These are phyloP conservation scores for Boleophthalmus pectinirostris DNA, from an alignment of 2,113 vertebrate genomes.

Conservation along the genomic window DNA sequence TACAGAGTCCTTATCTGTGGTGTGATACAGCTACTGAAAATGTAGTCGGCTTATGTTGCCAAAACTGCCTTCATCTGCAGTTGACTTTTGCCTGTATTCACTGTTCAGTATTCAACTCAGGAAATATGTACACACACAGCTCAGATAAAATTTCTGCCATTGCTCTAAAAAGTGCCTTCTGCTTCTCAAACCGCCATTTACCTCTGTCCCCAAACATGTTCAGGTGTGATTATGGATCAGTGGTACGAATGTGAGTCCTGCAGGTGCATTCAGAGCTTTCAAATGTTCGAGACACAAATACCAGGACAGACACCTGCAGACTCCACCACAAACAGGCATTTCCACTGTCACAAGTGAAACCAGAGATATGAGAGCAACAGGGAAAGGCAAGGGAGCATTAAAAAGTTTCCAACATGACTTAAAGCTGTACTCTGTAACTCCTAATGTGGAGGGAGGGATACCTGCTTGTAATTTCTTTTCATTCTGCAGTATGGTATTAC, in stretches of 20 bases:
- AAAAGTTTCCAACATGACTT: no score
- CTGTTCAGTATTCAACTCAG: background rate
- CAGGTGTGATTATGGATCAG: background rate
- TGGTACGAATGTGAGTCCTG: background rate
- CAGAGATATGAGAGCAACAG: background rate
- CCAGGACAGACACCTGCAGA: slow-evolving; percentile 3
- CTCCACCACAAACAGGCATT: background rate
- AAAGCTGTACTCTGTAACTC: no score
- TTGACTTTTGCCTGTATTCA: background rate
- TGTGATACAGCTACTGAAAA: no score
- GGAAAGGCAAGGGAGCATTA: no score
- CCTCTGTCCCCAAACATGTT: background rate
- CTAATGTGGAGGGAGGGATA: no score
- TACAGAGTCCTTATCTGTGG: no score
- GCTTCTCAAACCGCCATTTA: background rate
- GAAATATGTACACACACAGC: background rate
- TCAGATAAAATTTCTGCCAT: background rate
- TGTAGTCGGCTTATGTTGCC: background rate
- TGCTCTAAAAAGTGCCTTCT: background rate
- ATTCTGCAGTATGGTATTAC: no score
- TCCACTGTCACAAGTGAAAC: background rate
- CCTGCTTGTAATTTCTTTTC: no score
- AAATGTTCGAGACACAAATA: background rate
- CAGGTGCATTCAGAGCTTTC: background rate
- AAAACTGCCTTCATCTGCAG: background rate